These are phyloP conservation scores for Rhopalosiphum maidis DNA, from an alignment of 1,140 invertebrate species.

Conservation along the genomic window DNA sequence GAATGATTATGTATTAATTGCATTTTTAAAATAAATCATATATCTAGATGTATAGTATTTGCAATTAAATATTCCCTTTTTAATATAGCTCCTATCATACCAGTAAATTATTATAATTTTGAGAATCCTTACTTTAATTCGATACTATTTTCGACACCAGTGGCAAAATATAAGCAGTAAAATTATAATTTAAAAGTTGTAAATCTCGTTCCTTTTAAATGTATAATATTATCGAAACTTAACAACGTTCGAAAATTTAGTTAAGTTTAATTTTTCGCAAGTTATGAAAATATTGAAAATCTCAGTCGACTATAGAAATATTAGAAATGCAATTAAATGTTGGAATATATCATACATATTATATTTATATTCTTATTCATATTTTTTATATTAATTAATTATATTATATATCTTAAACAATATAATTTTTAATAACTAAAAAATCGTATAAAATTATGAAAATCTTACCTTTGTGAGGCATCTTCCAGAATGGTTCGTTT, in stretches of 20 bases:
- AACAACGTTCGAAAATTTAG: background rate
- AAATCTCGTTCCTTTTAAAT: constrained; percentile 16
- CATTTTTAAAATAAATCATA: background rate
- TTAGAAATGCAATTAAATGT: background rate
- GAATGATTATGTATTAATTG: too few relatives aligned
- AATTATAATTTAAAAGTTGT: background rate
- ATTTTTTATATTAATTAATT: background rate
- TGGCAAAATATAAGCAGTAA: background rate
- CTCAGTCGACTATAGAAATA: background rate
- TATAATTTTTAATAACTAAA: background rate
- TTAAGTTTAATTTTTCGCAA: background rate
- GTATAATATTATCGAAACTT: constrained; percentile 16
- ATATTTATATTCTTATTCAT: background rate
- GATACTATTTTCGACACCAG: background rate
- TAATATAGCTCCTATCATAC: background rate
- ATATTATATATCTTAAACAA: background rate
- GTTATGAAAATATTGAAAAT: background rate
- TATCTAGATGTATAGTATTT: background rate
- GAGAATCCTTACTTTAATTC: background rate
- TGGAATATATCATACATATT: background rate
- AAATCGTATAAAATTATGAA: background rate
- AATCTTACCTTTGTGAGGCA: constrained; percentile 73
- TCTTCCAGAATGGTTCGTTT: constrained; percentile 69
- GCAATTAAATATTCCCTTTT: background rate
- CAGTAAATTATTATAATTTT: background rate